phyloP scores from a whole-genome alignment of 2,888 invertebrate genomes.

The Epiblema foenella region DNA sequence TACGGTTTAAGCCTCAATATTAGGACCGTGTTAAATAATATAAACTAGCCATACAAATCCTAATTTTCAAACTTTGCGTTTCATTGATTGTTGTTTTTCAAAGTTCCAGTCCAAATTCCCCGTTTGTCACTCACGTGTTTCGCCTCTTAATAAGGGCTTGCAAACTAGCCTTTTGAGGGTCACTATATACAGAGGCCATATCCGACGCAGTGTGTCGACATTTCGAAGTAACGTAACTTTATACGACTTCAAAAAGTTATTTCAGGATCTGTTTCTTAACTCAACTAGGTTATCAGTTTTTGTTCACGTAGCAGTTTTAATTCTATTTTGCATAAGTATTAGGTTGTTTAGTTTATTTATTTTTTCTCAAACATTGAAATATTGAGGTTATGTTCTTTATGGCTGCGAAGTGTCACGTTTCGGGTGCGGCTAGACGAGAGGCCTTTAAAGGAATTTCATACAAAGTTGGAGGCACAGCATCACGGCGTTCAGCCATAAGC shows the following conservation, averaged over 20 bases:
- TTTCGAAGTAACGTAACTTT: slow-evolving; percentile 10
- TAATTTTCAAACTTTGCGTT: slow-evolving; percentile 17
- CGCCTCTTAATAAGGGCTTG: slow-evolving; percentile 48
- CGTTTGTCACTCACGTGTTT: slow-evolving; percentile 25
- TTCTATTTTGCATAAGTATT: no score
- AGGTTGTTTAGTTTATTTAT: no score
- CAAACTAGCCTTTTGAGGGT: slow-evolving; percentile 44
- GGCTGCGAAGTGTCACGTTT: no score
- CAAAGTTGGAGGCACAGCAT: no score
- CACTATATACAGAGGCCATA: not conserved
- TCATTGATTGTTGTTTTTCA: slow-evolving; percentile 13
- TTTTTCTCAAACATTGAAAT: no score
- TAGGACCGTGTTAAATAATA: slow-evolving; percentile 3
- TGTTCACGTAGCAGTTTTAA: no score
- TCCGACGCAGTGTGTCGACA: slow-evolving; percentile 14
- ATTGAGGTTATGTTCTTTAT: no score
- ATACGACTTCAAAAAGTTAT: not conserved
- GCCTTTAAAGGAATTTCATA: no score
- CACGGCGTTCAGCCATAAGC: no score
- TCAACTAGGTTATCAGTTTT: no score
- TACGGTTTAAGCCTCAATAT: not conserved
- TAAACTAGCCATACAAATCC: slow-evolving; percentile 21
- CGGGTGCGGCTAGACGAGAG: no score
- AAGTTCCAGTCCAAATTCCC: slow-evolving; percentile 24
- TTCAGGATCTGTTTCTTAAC: no score